Percentiles rank a stretch among this genome's conserved stretches.
These are phyloP conservation scores for Archegozetes longisetosus DNA, from an alignment of 1,140 invertebrate genomes.

Conservation along the genomic window DNA sequence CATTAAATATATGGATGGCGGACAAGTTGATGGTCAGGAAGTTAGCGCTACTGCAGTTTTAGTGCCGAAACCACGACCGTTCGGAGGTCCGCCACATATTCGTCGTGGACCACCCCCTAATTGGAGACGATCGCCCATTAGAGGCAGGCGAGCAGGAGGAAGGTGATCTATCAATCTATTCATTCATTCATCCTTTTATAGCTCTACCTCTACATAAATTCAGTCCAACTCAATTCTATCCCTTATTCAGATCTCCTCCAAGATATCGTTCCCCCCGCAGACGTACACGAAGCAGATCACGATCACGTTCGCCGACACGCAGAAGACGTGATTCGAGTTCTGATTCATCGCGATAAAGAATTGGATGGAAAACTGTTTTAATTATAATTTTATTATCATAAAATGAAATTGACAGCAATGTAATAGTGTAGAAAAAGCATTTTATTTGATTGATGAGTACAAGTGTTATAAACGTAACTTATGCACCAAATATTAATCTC, in stretches of 20 bases:
- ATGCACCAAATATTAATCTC: no score
- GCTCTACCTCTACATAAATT: no score
- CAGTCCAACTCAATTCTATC: not conserved
- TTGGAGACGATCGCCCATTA: constrained; percentile 31
- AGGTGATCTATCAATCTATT: no score
- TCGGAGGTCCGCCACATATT: constrained; percentile 24
- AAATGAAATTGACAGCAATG: not conserved
- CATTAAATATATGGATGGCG: constrained; percentile 98
- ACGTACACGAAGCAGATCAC: constrained; percentile 33
- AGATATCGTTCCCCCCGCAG: constrained; percentile 29
- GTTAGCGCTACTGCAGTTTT: constrained; percentile 76
- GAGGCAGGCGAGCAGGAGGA: constrained; percentile 19
- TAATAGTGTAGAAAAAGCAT: no score
- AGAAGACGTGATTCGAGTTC: constrained; percentile 49
- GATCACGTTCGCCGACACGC: constrained; percentile 35
- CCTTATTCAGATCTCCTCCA: constrained; percentile 17
- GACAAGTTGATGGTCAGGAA: constrained; percentile 67
- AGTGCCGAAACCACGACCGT: constrained; percentile 48
- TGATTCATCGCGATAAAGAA: constrained; percentile 22
- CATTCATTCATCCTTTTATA: not conserved
- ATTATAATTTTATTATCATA: no score
- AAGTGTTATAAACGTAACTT: no score
- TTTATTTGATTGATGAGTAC: no score
- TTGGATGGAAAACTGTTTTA: no score
- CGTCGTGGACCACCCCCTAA: constrained; percentile 36